A percentile compares a stretch with the other conserved stretches of the same genome.
phyloP scores from a whole-genome alignment of 2,113 vertebrate genomes.

The Verasper variegatus region DNA sequence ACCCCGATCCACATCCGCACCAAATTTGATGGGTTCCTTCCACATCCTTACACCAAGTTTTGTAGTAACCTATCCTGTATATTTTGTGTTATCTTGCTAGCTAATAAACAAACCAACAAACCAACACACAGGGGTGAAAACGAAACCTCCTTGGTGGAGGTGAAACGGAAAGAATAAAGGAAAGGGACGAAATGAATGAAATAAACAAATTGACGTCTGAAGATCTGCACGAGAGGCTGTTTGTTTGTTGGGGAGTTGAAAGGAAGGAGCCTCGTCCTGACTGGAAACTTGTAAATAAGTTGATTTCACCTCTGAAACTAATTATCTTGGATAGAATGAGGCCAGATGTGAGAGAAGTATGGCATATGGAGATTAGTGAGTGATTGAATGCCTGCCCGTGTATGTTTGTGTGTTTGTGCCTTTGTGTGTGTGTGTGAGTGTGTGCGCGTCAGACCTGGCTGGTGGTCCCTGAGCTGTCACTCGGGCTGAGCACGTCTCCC shows the following conservation, averaged over 20 bases:
- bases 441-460: conserved; percentile 84
- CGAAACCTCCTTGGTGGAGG: too few species aligned
- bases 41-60: too few species aligned
- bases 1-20: too few species aligned
- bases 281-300: conserved; percentile 10
- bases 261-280: conserved; percentile 19
- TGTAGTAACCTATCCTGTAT: too few species aligned
- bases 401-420: background rate
- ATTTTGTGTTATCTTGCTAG: too few species aligned
- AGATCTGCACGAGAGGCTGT: background rate
- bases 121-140: background rate
- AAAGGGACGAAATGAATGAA: background rate
- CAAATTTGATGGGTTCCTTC: too few species aligned
- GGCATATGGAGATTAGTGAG: conserved; percentile 33
- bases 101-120: background rate
- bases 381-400: background rate
- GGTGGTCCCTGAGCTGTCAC: conserved; percentile 86
- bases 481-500: conserved; percentile 85
- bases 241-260: conserved; percentile 32
- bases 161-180: background rate
- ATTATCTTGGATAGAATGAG: conserved; percentile 65
- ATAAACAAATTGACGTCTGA: background rate
- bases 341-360: conserved; percentile 55
- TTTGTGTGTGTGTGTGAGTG: background rate
- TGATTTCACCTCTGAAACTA: conserved; percentile 54